These are phyloP conservation scores for Plectrocnemia conspersa DNA, from an alignment of 1,140 invertebrate species.

Conservation along the genomic window DNA sequence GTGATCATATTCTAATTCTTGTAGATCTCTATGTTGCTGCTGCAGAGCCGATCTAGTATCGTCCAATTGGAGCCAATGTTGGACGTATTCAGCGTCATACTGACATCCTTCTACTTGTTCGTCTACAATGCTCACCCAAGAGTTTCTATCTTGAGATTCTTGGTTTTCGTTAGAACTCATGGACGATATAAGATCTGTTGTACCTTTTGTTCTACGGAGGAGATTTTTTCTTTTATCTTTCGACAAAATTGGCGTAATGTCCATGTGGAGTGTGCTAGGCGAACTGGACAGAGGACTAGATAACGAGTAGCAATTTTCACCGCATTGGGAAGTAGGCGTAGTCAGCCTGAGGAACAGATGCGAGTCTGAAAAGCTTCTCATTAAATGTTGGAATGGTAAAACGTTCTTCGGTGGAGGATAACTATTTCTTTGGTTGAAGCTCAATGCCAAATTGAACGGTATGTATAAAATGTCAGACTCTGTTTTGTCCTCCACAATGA, in stretches of 20 bases:
- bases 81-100: slow-evolving; percentile 69
- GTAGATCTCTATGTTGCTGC: slow-evolving; percentile 62
- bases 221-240: slow-evolving; percentile 46
- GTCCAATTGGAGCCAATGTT: slow-evolving; percentile 69
- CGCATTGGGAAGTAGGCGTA: slow-evolving; percentile 49
- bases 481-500: slow-evolving; percentile 50
- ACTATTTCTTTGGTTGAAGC: slow-evolving; percentile 63
- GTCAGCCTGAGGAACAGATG: slow-evolving; percentile 65
- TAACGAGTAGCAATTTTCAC: slow-evolving; percentile 49
- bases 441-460: slow-evolving; percentile 61
- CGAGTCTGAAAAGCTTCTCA: slow-evolving; percentile 67
- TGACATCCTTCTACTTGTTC: slow-evolving; percentile 56
- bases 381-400: slow-evolving; percentile 65
- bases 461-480: slow-evolving; percentile 67
- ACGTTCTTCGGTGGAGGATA: slow-evolving; percentile 63
- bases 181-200: slow-evolving; percentile 38
- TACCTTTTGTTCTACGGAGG: slow-evolving; percentile 44
- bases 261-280: slow-evolving; percentile 55
- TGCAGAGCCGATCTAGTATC: slow-evolving; percentile 61
- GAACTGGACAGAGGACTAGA: slow-evolving; percentile 54
- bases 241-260: slow-evolving; percentile 44
- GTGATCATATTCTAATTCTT: slow-evolving; percentile 68
- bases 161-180: slow-evolving; percentile 2
- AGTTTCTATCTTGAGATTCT: slow-evolving; percentile 46
- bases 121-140: slow-evolving; percentile 54